These are phyloP conservation scores for Ianthella basta DNA, from an alignment of 37 sponge, comb jelly and placozoan genomes.

Conservation along the genomic window DNA sequence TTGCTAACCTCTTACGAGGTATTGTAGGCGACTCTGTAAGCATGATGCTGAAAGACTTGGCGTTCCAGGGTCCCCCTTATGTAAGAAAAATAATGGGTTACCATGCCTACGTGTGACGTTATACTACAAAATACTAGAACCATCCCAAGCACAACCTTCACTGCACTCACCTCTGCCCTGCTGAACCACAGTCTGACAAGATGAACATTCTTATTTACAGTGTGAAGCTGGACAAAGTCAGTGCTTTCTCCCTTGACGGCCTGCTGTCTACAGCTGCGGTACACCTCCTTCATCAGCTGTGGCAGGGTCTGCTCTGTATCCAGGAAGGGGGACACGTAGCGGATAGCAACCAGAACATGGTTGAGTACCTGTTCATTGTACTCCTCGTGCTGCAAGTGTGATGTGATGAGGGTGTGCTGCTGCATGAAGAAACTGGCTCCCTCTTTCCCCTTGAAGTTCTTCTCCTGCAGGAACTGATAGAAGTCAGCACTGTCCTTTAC, in stretches of 20 bases:
- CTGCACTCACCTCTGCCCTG: constrained; percentile 67
- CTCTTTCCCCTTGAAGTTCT: constrained; percentile 58
- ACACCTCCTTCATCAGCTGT: constrained; percentile 64
- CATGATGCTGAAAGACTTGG: too few species aligned
- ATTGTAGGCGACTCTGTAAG: too few species aligned
- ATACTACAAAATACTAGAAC: too few species aligned
- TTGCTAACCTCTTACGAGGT: too few species aligned
- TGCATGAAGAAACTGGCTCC: constrained; percentile 57
- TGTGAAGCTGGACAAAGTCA: constrained; percentile 39
- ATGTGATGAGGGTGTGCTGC: constrained; percentile 74
- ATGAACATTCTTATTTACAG: constrained; percentile 82
- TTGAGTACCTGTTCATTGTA: constrained; percentile 89
- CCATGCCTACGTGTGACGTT: too few species aligned
- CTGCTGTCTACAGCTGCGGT: constrained; percentile 28
- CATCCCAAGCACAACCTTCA: too few species aligned
- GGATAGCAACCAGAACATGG: constrained; percentile 82
- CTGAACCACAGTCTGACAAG: constrained; percentile 89
- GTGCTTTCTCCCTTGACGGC: constrained; percentile 38
- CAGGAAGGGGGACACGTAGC: constrained; percentile 72
- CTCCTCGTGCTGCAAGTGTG: constrained; percentile 87
- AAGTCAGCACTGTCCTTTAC: constrained; percentile 64
- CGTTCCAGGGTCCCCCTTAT: too few species aligned
- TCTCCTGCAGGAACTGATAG: constrained; percentile 69
- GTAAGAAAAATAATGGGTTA: too few species aligned
- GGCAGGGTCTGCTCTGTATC: constrained; percentile 52